phyloP scores from a whole-genome alignment of 2,888 invertebrate species.

The Nymphalis urticae region DNA sequence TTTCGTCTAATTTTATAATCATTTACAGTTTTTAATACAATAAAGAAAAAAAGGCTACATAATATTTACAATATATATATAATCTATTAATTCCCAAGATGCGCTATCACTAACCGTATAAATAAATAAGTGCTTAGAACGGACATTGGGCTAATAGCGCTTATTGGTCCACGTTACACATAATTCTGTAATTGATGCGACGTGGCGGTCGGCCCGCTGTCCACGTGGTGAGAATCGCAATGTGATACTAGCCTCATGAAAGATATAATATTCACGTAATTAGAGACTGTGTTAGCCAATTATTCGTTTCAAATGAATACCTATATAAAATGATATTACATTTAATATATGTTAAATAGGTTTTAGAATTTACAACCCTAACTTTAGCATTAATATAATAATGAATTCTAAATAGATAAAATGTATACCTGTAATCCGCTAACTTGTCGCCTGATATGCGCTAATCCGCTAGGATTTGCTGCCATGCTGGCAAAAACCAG shows the following conservation, averaged over 20 bases:
- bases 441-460: slow-evolving; percentile 92
- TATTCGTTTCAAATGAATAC: neutral
- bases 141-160: neutral
- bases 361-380: neutral
- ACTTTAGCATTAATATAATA: neutral
- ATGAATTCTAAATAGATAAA: neutral
- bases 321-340: neutral
- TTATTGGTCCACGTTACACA: slow-evolving; percentile 56
- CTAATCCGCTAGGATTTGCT: slow-evolving; percentile 91
- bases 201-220: slow-evolving; percentile 35
- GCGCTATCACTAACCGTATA: slow-evolving; percentile 32
- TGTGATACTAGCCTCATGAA: slow-evolving; percentile 32
- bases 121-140: slow-evolving; percentile 12
- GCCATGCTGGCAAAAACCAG: slow-evolving; percentile 95
- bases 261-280: slow-evolving; percentile 41
- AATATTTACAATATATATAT: too few species aligned
- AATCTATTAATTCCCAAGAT: neutral
- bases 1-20: too few species aligned
- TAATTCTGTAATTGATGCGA: slow-evolving; percentile 39
- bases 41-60: too few species aligned
- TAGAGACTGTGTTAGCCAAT: slow-evolving; percentile 10
- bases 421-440: slow-evolving; percentile 83
- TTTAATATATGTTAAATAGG: neutral
- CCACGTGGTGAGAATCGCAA: slow-evolving; percentile 45
- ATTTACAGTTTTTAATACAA: too few species aligned